A percentile compares a stretch with the other conserved stretches of the same genome.
These are phyloP conservation scores for Drosophila tripunctata DNA, from an alignment of 2,888 invertebrate genomes.

Conservation along the genomic window DNA sequence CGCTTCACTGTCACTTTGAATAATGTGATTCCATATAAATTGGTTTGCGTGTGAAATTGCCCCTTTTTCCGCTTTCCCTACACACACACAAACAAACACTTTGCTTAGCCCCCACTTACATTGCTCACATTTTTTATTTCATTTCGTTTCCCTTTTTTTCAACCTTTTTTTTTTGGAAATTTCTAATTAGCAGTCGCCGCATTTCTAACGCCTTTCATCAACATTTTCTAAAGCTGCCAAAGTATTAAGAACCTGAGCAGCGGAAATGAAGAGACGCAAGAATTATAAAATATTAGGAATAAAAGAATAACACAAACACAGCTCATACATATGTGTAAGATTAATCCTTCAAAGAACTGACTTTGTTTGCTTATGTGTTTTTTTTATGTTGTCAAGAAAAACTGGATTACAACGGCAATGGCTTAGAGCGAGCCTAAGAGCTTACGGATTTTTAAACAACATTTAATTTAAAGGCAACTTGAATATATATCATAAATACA, in stretches of 20 bases:
- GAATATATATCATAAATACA: neutral
- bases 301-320: constrained; percentile 6
- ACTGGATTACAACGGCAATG: neutral
- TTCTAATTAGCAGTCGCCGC: constrained; percentile 54
- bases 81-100: too few relatives aligned
- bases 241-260: constrained; percentile 33
- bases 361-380: neutral
- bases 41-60: constrained; percentile 44
- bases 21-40: constrained; percentile 64
- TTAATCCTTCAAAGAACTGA: constrained; percentile 48
- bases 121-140: neutral
- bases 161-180: neutral
- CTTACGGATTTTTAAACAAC: constrained; percentile 7
- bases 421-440: neutral
- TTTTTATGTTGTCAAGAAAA: neutral
- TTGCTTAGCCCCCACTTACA: neutral
- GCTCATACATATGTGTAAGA: constrained; percentile 23
- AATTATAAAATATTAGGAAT: neutral
- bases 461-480: neutral
- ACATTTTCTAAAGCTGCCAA: constrained; percentile 35
- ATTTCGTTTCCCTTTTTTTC: neutral
- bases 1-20: constrained; percentile 63
- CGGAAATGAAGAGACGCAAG: neutral
- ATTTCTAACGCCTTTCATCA: constrained; percentile 52
- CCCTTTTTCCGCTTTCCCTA: neutral